Base-by-base conservation (phyloP, 2,888 invertebrate species). In the Drosophila ustulata region DNA sequence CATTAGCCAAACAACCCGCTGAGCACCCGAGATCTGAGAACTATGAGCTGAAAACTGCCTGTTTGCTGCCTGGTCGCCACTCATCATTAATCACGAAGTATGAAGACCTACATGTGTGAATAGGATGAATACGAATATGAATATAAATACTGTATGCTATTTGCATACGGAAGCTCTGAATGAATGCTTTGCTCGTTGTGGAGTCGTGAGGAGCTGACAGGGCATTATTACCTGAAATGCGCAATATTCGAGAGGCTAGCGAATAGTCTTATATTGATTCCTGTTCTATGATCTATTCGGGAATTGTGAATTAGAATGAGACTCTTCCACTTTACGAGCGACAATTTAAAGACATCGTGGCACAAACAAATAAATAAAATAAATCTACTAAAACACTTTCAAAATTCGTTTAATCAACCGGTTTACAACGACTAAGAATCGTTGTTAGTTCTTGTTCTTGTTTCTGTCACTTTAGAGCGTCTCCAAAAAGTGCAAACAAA, bases 151-250 rank as follows among this genome's bases (percentile, higher is more conserved):
- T 41, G 64, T 67, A 51, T 78, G 51, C 41, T 51, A 83, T 80
- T 83, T 86, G 88, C 82, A 83, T 89, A 83, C 88, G 82, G 82
- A 83, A 83, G 82, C 88, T 88, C 23, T 37, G 55, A 43, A 56
- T 56, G 49, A 28, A 56, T 66, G 13, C 13, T 46, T 7, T 61
- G 13, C 25, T 46, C 1, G 32, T 26, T 53, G 34, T 13, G 23
- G 11, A 25, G 26, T 1, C 18, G 18, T 25, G 50, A 26, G 37
- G n/a, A 37, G 56, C 43, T 46, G 52, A 11, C 39, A 46, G 30
- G 28, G 46, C 32, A 49, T 37, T 76, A 28, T 63, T 56, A 55
- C 28, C 28, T 30, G 41, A 51, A 59, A 53, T 50, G 46, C 75
- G 61, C 55, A 46, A 69, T 37, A 62, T 25, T 43, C 32, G 34